These are phyloP conservation scores for Sphaeramia orbicularis DNA, from an alignment of 2,797 vertebrate genomes.

Conservation along the genomic window DNA sequence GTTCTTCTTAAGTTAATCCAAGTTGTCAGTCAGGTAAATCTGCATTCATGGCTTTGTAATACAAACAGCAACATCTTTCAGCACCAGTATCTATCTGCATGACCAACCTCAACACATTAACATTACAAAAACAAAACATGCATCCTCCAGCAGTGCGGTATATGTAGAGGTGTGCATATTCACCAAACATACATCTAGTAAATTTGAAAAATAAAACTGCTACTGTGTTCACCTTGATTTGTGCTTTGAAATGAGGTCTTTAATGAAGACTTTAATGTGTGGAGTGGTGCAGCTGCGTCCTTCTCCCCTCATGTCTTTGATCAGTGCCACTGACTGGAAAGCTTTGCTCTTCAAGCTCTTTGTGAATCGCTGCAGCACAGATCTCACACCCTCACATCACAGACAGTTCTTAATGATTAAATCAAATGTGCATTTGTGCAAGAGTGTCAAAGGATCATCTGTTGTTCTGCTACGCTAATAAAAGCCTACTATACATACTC, in stretches of 20 bases:
- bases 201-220: slow-evolving; percentile 16
- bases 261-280: slow-evolving; percentile 52
- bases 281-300: slow-evolving; percentile 19
- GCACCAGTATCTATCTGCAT: too few species aligned
- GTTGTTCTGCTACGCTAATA: not conserved
- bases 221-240: slow-evolving; percentile 14
- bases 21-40: too few species aligned
- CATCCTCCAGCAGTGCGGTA: too few species aligned
- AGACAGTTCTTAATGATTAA: slow-evolving; percentile 28
- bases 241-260: slow-evolving; percentile 48
- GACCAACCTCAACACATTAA: too few species aligned
- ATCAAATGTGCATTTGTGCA: slow-evolving; percentile 9
- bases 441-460: not conserved
- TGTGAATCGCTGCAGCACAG: slow-evolving; percentile 1
- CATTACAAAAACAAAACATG: too few species aligned
- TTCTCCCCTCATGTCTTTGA: slow-evolving; percentile 59
- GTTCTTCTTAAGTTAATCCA: too few species aligned
- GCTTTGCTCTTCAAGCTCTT: slow-evolving; percentile 23
- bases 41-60: too few species aligned
- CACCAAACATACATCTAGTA: too few species aligned
- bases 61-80: too few species aligned
- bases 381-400: slow-evolving; percentile 32
- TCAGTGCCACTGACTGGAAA: slow-evolving; percentile 38
- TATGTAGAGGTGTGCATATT: too few species aligned
- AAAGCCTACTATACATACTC: not conserved